These are phyloP conservation scores for Craseonycteris thonglongyai DNA, from an alignment of 2,113 vertebrate genomes.

Conservation along the genomic window DNA sequence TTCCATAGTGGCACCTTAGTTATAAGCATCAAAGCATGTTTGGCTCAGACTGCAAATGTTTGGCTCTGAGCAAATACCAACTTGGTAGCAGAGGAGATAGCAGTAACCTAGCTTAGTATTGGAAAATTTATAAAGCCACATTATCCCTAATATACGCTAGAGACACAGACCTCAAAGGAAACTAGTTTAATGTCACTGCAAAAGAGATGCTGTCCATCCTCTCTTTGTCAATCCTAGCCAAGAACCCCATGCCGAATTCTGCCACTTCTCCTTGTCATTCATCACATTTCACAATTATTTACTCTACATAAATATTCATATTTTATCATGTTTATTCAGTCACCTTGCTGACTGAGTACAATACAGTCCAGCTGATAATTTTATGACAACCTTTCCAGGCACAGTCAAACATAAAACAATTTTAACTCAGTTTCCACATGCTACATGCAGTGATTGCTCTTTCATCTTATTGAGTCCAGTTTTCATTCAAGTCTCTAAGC, in stretches of 20 bases:
- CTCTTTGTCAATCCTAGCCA: neutral
- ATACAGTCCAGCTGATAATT: neutral
- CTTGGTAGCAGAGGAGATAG: neutral
- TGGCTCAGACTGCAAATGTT: neutral
- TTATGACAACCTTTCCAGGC: neutral
- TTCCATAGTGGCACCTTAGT: neutral
- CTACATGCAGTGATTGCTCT: neutral
- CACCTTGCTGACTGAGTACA: neutral
- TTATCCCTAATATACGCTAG: neutral
- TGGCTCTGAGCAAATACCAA: neutral
- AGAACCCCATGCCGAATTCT: neutral
- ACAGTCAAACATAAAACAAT: neutral
- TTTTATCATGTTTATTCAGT: neutral
- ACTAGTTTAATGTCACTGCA: neutral
- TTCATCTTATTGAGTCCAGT: slow-evolving; percentile 21
- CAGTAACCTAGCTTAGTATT: neutral
- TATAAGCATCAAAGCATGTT: neutral
- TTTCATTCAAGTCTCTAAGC: slow-evolving; percentile 1
- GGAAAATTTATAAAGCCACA: neutral
- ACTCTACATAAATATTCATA: neutral
- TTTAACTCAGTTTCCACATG: neutral
- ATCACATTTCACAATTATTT: neutral
- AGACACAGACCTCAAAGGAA: neutral
- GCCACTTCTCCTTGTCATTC: neutral
- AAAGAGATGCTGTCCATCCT: neutral